Evolutionary conservation across 92 coral and sea anemone species (phyloP).

Genomic region (Blastomussa wellsi): DNA sequence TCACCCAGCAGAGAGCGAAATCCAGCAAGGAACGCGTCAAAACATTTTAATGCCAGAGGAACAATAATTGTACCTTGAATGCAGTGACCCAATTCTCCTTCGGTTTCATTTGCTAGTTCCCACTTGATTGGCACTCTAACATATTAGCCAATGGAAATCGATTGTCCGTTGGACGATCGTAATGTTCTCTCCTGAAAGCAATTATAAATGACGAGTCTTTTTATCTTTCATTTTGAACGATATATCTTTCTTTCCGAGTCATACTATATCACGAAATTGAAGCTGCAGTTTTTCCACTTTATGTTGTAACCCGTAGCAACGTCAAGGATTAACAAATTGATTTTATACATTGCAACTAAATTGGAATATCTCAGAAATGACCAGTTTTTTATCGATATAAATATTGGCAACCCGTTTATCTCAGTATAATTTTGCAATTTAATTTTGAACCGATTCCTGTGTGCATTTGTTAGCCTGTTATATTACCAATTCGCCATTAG

Average conservation of each 20-base stretch:
- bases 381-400: too few relatives aligned
- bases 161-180: neutral
- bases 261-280: neutral
- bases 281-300: neutral
- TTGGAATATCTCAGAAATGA: too few relatives aligned
- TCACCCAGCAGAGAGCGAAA: neutral
- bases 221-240: neutral
- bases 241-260: neutral
- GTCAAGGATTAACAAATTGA: neutral
- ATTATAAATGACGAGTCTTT: neutral
- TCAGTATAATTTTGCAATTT: too few relatives aligned
- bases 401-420: too few relatives aligned
- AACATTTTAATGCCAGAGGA: neutral
- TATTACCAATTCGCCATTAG: too few relatives aligned
- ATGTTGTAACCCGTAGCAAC: constrained; percentile 1
- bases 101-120: neutral
- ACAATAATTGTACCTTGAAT: neutral
- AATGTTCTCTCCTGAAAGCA: neutral
- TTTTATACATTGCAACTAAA: neutral
- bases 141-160: neutral
- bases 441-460: neutral
- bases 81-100: neutral
- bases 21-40: neutral
- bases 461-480: neutral
- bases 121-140: neutral